phyloP scores from a whole-genome alignment of 2,113 vertebrate species.

The Tragulus kanchil region DNA sequence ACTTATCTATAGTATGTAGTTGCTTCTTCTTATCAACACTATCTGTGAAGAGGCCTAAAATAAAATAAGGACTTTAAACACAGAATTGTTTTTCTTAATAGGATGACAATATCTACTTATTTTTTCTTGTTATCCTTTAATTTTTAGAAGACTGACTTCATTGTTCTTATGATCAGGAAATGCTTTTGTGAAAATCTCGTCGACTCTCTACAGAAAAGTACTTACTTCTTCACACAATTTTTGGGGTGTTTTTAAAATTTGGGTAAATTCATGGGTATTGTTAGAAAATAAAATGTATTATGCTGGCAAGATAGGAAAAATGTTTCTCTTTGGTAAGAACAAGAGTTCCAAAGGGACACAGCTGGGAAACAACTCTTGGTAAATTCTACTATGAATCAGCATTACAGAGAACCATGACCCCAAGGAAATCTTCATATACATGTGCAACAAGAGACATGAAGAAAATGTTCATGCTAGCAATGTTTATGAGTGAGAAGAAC shows the following conservation, averaged over 20 bases:
- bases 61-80: constrained; percentile 11
- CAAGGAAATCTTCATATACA: neutral
- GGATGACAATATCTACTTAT: neutral
- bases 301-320: constrained; percentile 26
- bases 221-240: neutral
- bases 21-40: constrained; percentile 23
- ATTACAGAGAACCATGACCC: neutral
- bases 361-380: neutral
- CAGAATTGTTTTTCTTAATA: constrained; percentile 6
- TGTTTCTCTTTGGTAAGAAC: neutral
- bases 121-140: constrained; percentile 25
- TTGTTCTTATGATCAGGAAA: constrained; percentile 21
- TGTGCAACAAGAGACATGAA: neutral
- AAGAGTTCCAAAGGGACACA: neutral
- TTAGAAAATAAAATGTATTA: neutral
- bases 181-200: neutral
- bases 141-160: constrained; percentile 52
- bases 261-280: neutral
- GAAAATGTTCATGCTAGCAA: neutral
- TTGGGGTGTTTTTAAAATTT: neutral
- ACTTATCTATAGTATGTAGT: neutral
- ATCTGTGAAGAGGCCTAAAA: neutral
- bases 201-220: neutral
- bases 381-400: neutral
- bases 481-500: constrained; percentile 8